Evolutionary conservation across 2,888 invertebrate genomes (phyloP).

Genomic region (Panzeria rudis): DNA sequence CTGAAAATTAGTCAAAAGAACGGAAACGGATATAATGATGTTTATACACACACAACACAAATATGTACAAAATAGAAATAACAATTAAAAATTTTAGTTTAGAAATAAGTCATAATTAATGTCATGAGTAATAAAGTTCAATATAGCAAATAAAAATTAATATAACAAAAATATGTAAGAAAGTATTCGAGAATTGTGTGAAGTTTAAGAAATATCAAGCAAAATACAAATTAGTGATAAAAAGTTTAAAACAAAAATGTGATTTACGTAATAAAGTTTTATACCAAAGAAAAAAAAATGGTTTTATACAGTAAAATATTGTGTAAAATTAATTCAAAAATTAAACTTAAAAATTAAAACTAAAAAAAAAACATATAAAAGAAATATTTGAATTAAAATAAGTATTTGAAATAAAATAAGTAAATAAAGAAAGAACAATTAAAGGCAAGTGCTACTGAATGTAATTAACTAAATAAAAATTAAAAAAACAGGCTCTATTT

Average conservation of each 20-base stretch:
- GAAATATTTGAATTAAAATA: background rate
- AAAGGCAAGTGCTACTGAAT: constrained; percentile 15
- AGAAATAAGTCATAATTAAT: constrained; percentile 10
- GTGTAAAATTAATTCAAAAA: background rate
- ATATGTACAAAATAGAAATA: constrained; percentile 19
- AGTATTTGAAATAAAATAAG: background rate
- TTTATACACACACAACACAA: constrained; percentile 20
- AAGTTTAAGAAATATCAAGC: background rate
- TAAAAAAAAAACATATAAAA: background rate
- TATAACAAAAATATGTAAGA: constrained; percentile 31
- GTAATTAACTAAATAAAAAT: background rate
- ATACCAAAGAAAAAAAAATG: background rate
- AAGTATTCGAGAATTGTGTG: constrained; percentile 30
- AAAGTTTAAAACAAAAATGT: constrained; percentile 48
- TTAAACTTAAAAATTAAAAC: background rate
- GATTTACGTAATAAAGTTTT: constrained; percentile 56
- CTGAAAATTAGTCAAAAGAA: constrained; percentile 13
- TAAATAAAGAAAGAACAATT: background rate
- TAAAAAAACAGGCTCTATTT: too few species aligned
- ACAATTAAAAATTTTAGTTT: constrained; percentile 25
- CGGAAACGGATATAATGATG: constrained; percentile 67
- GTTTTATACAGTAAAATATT: background rate
- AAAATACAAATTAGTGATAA: constrained; percentile 42
- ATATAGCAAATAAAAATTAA: constrained; percentile 18
- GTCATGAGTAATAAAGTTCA: background rate